Percentiles rank a stretch among this genome's conserved stretches.
These are phyloP conservation scores for Anarhynchus alexandrinus DNA, from an alignment of 2,113 vertebrate species.

Conservation along the genomic window DNA sequence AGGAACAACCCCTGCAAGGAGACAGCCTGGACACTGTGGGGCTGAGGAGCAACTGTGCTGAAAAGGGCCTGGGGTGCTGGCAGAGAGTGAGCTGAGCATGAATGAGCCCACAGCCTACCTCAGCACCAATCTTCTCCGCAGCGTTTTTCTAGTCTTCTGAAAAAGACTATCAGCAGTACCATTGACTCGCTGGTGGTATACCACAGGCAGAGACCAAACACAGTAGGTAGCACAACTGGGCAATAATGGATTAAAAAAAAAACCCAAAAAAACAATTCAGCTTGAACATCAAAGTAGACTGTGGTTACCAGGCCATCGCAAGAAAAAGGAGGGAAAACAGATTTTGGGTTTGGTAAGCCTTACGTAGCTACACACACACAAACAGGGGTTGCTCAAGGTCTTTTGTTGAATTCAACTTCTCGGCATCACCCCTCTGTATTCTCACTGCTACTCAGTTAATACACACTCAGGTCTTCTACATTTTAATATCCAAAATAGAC, in stretches of 20 bases:
- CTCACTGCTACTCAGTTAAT: not conserved
- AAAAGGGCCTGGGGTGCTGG: not conserved
- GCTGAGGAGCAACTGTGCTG: not conserved
- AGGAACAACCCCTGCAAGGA: not conserved
- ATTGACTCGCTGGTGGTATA: no score
- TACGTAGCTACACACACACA: not conserved
- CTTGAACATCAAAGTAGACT: not conserved
- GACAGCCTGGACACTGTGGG: not conserved
- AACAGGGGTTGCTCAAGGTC: not conserved
- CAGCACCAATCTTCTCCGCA: not conserved
- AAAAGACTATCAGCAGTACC: no score
- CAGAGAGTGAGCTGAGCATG: not conserved
- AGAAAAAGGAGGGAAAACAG: not conserved
- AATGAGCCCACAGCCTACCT: not conserved
- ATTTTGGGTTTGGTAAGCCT: not conserved
- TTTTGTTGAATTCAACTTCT: not conserved
- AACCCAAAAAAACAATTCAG: not conserved
- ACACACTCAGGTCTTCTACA: not conserved
- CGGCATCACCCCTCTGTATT: not conserved
- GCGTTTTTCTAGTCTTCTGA: not conserved
- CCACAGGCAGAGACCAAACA: not conserved
- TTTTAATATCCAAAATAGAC: not conserved
- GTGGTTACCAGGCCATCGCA: no score
- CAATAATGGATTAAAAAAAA: not conserved
- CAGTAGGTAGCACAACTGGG: not conserved